Percentiles rank a stretch among this genome's conserved stretches.
These are phyloP conservation scores for Acrocephalus kingi DNA, from an alignment of 2,113 vertebrate species.

Conservation along the genomic window DNA sequence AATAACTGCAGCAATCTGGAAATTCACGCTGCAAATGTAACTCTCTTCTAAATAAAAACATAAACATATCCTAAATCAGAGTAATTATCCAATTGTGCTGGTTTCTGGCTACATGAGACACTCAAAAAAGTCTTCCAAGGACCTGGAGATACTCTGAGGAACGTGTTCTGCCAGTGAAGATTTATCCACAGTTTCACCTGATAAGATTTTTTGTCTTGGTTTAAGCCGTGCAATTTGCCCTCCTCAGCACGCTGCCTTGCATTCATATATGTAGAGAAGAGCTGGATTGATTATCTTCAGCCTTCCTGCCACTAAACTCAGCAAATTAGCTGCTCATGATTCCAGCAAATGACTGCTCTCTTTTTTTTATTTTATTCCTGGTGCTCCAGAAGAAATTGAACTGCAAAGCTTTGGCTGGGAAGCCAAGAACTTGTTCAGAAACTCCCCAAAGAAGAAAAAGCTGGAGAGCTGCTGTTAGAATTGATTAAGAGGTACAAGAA, in stretches of 20 bases:
- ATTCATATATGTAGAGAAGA: constrained; percentile 21
- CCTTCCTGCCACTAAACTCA: constrained; percentile 40
- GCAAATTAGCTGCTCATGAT: constrained; percentile 45
- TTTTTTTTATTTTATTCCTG: background rate
- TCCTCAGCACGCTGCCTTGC: background rate
- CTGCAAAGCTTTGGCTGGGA: background rate
- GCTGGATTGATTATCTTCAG: constrained; percentile 33
- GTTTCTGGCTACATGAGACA: background rate
- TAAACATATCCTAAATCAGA: background rate
- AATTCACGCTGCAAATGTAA: background rate
- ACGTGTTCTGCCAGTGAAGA: background rate
- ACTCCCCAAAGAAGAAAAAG: background rate
- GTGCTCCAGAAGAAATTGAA: background rate
- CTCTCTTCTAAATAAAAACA: background rate
- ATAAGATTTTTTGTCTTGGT: background rate
- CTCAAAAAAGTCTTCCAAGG: background rate
- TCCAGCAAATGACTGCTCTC: constrained; percentile 34
- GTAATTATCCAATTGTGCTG: background rate
- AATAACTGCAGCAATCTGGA: background rate
- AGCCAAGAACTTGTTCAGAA: background rate
- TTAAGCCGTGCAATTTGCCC: background rate
- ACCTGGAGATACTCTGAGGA: background rate
- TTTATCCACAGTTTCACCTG: constrained; percentile 29
- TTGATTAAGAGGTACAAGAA: background rate
- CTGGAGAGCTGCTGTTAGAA: background rate